Base-by-base conservation (phyloP, 2,888 invertebrate genomes). In the Macaria notata region DNA sequence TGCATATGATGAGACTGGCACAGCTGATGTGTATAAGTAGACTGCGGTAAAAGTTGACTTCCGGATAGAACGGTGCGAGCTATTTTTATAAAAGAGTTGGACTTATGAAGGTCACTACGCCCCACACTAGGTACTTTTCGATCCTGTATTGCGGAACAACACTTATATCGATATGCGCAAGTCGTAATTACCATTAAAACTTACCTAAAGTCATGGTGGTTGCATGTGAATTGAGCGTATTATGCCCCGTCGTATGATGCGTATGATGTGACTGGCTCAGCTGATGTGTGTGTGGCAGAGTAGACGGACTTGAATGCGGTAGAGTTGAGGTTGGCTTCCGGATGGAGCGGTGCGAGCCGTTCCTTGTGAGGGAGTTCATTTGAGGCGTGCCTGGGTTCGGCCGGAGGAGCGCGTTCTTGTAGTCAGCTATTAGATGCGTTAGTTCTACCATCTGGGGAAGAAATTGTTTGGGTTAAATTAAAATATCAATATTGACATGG, bases 381-480 rank as follows among this genome's bases (percentile, higher is more conserved):
- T 95, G 95, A 0, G 97, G 96, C 0, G 96, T 96, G 4, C 95
- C 95, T 0, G 95, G 94, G 57, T 95, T 94, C 55, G 95, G 94
- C 39, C 95, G 95, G 0, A 95, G 95, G 68, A 97, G 82, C 0
- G 97, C 96, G 89, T 98, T 98, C 95, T 98, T 98, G 84, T 98
- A 98, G 87, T 98, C 98, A 31, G 98, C 98, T 76, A 98, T 97
- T 31, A 98, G 92, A 63, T 98, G 93, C 0, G 98, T 98, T 59
- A 98, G 94, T 92, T 98, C 98, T 55, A 96, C 93, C 85, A 98
- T 98, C 95, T 95, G 86, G 3, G 59, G 49, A 31, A 0, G 3
- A 9, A 49, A 49, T 1, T 36, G 7, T 36, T 36, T 6, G 0
- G 7, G 4, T 36, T 36, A 36, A 36, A 36, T 6, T 6, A 36